Base-by-base conservation (phyloP, 2,113 vertebrate species). In the Heterochromis multidens region DNA sequence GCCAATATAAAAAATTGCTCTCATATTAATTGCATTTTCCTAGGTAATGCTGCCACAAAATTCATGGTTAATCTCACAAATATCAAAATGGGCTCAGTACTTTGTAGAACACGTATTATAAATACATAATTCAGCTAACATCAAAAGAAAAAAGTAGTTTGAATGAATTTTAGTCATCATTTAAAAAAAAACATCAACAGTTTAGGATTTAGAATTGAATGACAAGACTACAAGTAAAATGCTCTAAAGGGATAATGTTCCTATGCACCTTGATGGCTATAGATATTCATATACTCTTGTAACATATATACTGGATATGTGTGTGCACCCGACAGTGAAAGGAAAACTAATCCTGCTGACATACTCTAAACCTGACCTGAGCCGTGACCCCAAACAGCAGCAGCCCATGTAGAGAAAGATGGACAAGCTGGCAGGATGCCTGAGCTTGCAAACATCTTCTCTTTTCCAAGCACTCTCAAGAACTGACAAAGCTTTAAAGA, bases 361-460 rank as follows among this genome's bases (percentile, higher is more conserved):
- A 88, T 88, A 93, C 91, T 93, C 85, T 89, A 76, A 91, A 85
- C 77, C 85, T 92, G 94, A 94, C 94, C 94, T 91, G 82, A 90
- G 83, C 81, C 6, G 54, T 92, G 93, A 95, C 93, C 93, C 90
- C 43, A 23, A 92, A 87, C 92, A 86, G 88, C 85, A 86, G 89
- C 85, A 83, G 81, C 82, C 85, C 89, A 78, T 94, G 92, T 89
- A 90, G 82, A 90, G 88, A 88, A 88, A 94, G 93, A 95, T 67
- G 85, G 94, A 93, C 92, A 93, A 83, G 91, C 90, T 88, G 89
- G 92, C 87, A 91, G 92, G 90, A 88, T 65, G 83, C 88, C 89
- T 65, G 58, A 90, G 84, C 88, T 87, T 88, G 89, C 85, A 86
- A 91, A 87, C 89, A 88, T 92, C 82, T 83, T 88, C 90, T 90